Conservation (phyloP, 2,888 invertebrate species). For the Limnephilus marmoratus region DNA sequence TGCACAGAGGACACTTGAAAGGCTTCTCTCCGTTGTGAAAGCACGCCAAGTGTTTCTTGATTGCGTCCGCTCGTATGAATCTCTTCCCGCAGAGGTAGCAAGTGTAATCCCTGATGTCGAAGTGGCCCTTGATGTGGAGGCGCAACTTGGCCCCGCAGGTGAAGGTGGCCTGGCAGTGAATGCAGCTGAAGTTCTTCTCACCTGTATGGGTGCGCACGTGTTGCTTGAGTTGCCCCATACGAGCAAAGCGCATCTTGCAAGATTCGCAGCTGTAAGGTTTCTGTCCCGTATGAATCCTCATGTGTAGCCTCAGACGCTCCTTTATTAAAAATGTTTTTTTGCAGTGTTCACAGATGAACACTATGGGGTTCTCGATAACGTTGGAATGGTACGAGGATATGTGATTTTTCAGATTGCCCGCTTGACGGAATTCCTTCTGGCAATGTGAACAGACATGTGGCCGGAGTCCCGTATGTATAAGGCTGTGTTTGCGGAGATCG, state of each 20-base stretch:
- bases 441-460: slow-evolving; percentile 82
- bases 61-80: slow-evolving; percentile 85
- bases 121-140: slow-evolving; percentile 83
- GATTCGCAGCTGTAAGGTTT: slow-evolving; percentile 81
- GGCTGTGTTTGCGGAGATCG: slow-evolving; percentile 82
- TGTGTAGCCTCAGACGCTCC: slow-evolving; percentile 85
- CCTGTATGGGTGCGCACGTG: slow-evolving; percentile 87
- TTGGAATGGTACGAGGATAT: slow-evolving; percentile 77
- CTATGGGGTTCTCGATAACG: slow-evolving; percentile 70
- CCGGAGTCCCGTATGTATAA: slow-evolving; percentile 81
- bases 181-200: slow-evolving; percentile 84
- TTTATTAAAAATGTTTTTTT: slow-evolving; percentile 86
- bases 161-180: slow-evolving; percentile 84
- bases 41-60: slow-evolving; percentile 86
- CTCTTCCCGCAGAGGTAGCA: slow-evolving; percentile 89
- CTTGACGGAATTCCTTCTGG: slow-evolving; percentile 80
- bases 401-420: slow-evolving; percentile 82
- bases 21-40: slow-evolving; percentile 85
- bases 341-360: slow-evolving; percentile 85
- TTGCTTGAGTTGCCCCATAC: slow-evolving; percentile 85
- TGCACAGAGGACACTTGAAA: slow-evolving; percentile 88
- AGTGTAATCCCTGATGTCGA: slow-evolving; percentile 85
- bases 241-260: slow-evolving; percentile 82
- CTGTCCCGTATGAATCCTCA: slow-evolving; percentile 84
- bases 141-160: slow-evolving; percentile 81